A percentile compares a stretch with the other conserved stretches of the same genome.
Conservation (phyloP, 2,888 invertebrate genomes). For the Nyleta sp. region DNA sequence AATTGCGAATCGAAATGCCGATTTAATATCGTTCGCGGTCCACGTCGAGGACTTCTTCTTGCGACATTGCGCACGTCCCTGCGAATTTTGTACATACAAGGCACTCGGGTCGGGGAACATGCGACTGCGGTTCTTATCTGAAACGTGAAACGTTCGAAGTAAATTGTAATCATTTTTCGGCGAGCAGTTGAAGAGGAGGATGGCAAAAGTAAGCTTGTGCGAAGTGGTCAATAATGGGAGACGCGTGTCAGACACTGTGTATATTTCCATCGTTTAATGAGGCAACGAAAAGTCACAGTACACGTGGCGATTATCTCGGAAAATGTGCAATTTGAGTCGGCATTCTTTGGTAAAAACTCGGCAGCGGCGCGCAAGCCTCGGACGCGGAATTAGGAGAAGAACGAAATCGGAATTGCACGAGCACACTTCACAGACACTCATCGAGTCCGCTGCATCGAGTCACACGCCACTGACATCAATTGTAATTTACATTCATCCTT, state of each 20-base stretch:
- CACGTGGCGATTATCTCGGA: conserved; percentile 23
- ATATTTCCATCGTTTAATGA: conserved; percentile 32
- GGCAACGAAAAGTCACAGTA: conserved; percentile 42
- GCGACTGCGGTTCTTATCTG: conserved; percentile 8
- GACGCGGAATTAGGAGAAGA: conserved; percentile 12
- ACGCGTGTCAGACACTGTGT: conserved; percentile 5
- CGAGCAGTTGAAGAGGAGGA: neutral
- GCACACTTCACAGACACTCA: neutral
- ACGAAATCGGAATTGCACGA: conserved; percentile 1
- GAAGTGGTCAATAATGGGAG: conserved; percentile 9
- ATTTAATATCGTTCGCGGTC: no score
- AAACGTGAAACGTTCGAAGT: conserved; percentile 5
- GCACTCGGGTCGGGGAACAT: conserved; percentile 5
- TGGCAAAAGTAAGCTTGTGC: neutral
- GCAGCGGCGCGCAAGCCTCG: conserved; percentile 35
- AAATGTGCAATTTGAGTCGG: conserved; percentile 28
- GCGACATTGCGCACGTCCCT: conserved; percentile 19
- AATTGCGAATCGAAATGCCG: no score
- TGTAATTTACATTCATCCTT: conserved; percentile 40
- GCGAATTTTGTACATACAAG: conserved; percentile 27
- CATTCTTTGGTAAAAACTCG: conserved; percentile 37
- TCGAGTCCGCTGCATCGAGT: conserved; percentile 1
- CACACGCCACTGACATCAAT: conserved; percentile 36
- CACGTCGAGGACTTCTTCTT: no score
- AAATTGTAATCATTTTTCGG: neutral